Percentiles rank a stretch among this genome's conserved stretches.
These are phyloP conservation scores for Microctenopoma lineatum DNA, from an alignment of 2,797 vertebrate species.

Conservation along the genomic window DNA sequence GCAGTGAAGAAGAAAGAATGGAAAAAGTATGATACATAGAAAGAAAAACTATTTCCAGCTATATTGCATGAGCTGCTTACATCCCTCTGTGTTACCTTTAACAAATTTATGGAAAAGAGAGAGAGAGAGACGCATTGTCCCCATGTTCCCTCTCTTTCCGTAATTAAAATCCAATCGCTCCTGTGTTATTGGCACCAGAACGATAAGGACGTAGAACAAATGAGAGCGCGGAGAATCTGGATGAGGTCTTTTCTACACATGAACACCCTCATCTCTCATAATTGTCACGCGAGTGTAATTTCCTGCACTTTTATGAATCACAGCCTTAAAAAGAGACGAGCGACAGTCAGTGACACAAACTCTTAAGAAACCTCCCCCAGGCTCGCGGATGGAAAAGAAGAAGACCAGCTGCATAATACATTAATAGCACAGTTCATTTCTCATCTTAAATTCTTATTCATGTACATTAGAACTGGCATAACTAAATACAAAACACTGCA, in stretches of 20 bases:
- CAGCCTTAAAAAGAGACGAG: slow-evolving; percentile 29
- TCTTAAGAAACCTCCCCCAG: neutral
- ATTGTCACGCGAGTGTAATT: slow-evolving; percentile 56
- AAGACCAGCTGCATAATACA: slow-evolving; percentile 12
- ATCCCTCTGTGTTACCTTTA: slow-evolving; percentile 47
- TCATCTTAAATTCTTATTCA: neutral
- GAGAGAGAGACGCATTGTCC: slow-evolving; percentile 35
- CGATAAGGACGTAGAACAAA: slow-evolving; percentile 43
- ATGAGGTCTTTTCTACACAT: slow-evolving; percentile 27
- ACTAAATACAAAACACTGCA: no score
- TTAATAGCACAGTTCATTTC: neutral
- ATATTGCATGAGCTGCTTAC: slow-evolving; percentile 33
- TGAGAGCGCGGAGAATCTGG: slow-evolving; percentile 25
- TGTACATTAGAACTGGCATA: neutral
- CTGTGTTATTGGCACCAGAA: slow-evolving; percentile 41
- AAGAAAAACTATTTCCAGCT: slow-evolving; percentile 71
- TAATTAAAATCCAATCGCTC: slow-evolving; percentile 48
- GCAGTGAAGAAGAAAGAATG: slow-evolving; percentile 63
- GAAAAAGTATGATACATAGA: slow-evolving; percentile 73
- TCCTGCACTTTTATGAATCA: slow-evolving; percentile 59
- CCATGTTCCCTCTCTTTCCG: slow-evolving; percentile 35
- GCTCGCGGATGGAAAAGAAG: slow-evolving; percentile 34
- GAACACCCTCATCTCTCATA: slow-evolving; percentile 25
- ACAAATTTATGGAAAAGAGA: slow-evolving; percentile 45
- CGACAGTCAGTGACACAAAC: slow-evolving; percentile 21